phyloP scores from a whole-genome alignment of 2,113 vertebrate genomes.

The Phalacrocorax pelagicus region DNA sequence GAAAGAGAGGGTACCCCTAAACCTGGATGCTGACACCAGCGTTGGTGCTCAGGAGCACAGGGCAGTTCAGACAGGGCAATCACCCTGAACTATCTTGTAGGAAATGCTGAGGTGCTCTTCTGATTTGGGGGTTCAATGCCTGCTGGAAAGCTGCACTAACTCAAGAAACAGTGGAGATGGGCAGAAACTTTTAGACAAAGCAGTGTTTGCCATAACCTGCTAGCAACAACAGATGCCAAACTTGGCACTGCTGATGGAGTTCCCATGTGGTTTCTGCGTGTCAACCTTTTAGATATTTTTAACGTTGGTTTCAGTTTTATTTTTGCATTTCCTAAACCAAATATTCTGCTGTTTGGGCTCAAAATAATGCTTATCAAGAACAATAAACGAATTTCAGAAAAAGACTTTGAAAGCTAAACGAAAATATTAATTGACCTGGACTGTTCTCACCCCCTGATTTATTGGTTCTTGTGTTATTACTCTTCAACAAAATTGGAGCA shows the following conservation, averaged over 20 bases:
- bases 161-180: not conserved
- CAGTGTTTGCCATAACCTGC: not conserved
- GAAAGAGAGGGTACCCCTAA: not conserved
- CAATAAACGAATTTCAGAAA: not conserved
- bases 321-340: not conserved
- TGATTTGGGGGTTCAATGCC: not conserved
- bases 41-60: not conserved
- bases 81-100: not conserved
- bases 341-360: not conserved
- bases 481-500: not conserved
- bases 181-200: not conserved
- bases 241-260: accelerated
- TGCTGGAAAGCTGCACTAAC: not conserved
- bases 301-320: not conserved
- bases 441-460: not conserved
- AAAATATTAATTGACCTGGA: not conserved
- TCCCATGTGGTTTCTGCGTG: accelerated
- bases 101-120: not conserved
- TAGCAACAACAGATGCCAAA: accelerated
- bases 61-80: not conserved
- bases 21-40: not conserved
- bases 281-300: not conserved
- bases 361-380: not conserved
- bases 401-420: not conserved
- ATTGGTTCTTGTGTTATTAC: not conserved